Evolutionary conservation across 2,797 vertebrate genomes (phyloP).

Genomic region (Protonibea diacanthus): DNA sequence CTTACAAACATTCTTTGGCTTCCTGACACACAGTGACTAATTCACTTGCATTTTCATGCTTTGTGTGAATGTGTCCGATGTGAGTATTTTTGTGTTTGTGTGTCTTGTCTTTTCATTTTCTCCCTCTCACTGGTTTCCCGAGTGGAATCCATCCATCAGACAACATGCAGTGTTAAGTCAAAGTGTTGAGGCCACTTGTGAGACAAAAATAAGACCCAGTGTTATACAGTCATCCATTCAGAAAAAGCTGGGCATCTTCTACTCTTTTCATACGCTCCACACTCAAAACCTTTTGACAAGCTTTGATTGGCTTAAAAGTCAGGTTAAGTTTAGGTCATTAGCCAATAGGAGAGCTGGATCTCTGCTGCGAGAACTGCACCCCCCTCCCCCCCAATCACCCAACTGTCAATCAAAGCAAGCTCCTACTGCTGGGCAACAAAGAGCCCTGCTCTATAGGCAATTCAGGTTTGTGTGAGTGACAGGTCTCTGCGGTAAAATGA

Average conservation of each 20-base stretch:
- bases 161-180: constrained; percentile 4
- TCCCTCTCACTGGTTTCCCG: constrained; percentile 18
- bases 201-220: constrained; percentile 14
- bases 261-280: constrained; percentile 40
- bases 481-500: constrained; percentile 49
- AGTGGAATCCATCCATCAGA: not conserved
- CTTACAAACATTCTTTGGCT: constrained; percentile 51
- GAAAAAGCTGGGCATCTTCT: constrained; percentile 18
- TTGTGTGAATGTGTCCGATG: constrained; percentile 41
- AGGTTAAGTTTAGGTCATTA: constrained; percentile 59
- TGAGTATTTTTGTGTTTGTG: constrained; percentile 40
- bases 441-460: constrained; percentile 51
- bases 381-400: constrained; percentile 33
- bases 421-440: constrained; percentile 83
- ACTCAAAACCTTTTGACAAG: constrained; percentile 27
- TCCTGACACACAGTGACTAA: constrained; percentile 45
- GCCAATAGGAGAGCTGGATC: constrained; percentile 53
- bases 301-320: constrained; percentile 55
- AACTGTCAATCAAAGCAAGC: constrained; percentile 74
- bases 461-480: constrained; percentile 57
- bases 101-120: constrained; percentile 24
- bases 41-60: constrained; percentile 45
- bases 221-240: constrained; percentile 7
- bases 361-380: constrained; percentile 56
- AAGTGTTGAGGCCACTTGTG: not conserved